Evolutionary conservation across 1,140 invertebrate species (phyloP), one percentile per base, ranked within the genome.

Genomic region (Caerostris extrusa): DNA sequence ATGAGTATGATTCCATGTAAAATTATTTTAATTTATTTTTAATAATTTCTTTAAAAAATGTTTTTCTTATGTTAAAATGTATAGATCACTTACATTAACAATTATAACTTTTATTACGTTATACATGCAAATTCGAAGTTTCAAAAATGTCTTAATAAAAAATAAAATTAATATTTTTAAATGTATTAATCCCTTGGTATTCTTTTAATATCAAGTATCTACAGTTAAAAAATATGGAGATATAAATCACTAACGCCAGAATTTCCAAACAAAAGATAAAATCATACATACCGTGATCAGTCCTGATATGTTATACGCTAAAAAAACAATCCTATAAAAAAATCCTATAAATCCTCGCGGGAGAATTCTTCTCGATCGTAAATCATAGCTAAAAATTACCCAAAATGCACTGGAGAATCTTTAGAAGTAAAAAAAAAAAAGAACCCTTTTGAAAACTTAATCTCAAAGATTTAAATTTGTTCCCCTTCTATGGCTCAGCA

Each of bases 391-490:
- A 10, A 7, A 83, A 34, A 34, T 1, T 34, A 2, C 34, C 34
- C 34, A 34, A 34, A 34, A 34, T 0, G 34, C 2, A 34, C 0
- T 2, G 2, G 34, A 34, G 34, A 34, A 34, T 34, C 34, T 34
- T 34, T 34, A 34, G 2, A 34, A 34, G 34, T 0, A 34, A 34
- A 34, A 34, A 34, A 34, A 34, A 34, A 34, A 34, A 34, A 34
- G 34, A 34, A 34, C 34, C 0, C 34, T 34, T 90, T 90, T 90
- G 88, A 90, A 90, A 90, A 77, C 67, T 90, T 90, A 90, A 90
- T 90, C 85, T 87, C 88, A 19, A 71, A 56, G 55, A 57, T 90
- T 57, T 57, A 90, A 90, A 90, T 77, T 90, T 56, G 64, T 77
- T 90, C 77, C 77, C 77, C 53, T 77, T 90, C 57, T 17, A 50